phyloP scores from a whole-genome alignment of 2,888 invertebrate species.

The Pasiphila rectangulata region DNA sequence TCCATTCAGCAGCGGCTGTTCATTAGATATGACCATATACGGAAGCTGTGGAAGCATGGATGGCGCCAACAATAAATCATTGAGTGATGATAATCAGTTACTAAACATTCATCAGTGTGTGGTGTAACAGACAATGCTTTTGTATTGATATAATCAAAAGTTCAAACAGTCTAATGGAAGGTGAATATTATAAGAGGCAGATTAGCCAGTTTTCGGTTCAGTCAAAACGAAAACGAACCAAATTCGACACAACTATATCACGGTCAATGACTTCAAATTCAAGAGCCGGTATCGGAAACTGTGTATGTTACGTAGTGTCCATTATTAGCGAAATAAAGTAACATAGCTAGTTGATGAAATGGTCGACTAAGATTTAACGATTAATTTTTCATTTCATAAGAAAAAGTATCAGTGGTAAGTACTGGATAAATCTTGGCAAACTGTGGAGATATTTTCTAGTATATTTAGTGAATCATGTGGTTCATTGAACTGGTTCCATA shows the following conservation, averaged over 20 bases:
- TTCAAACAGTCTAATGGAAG: constrained; percentile 23
- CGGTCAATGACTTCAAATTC: constrained; percentile 38
- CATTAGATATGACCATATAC: constrained; percentile 49
- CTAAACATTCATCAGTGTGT: constrained; percentile 34
- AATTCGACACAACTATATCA: constrained; percentile 21
- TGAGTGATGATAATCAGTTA: constrained; percentile 41
- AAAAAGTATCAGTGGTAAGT: constrained; percentile 35
- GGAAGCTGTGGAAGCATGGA: constrained; percentile 40
- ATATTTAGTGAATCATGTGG: constrained; percentile 57
- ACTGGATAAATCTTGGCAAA: constrained; percentile 44
- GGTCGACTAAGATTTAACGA: too few species aligned
- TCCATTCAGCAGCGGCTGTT: constrained; percentile 37
- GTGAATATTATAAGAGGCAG: too few species aligned
- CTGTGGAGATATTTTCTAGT: constrained; percentile 33
- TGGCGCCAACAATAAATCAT: constrained; percentile 59
- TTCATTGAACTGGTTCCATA: constrained; percentile 54
- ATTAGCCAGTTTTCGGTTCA: too few species aligned
- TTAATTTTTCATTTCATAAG: too few species aligned
- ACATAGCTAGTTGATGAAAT: constrained; percentile 35
- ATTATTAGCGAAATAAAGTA: constrained; percentile 36
- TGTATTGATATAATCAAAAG: constrained; percentile 19
- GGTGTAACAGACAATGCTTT: constrained; percentile 23
- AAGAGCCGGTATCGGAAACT: constrained; percentile 37
- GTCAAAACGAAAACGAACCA: neutral
- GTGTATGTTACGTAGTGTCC: constrained; percentile 32